A percentile compares a stretch with the other conserved stretches of the same genome.
These are phyloP conservation scores for Metridium senile DNA, from an alignment of 92 coral and sea anemone genomes.

Conservation along the genomic window DNA sequence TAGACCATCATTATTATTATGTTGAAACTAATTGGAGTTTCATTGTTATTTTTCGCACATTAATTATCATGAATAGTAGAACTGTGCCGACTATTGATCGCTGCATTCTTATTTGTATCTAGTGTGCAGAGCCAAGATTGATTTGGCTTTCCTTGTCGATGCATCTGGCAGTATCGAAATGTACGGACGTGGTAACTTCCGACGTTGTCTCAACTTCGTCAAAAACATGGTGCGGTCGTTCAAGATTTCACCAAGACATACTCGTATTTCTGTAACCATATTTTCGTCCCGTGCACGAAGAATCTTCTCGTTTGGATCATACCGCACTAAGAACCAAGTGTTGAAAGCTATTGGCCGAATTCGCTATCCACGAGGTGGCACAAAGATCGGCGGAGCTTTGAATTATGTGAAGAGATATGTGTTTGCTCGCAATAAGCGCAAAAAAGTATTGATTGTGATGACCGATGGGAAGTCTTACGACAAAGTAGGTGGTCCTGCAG, in stretches of 20 bases:
- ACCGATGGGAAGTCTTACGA: neutral
- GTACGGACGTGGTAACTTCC: neutral
- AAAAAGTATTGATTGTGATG: neutral
- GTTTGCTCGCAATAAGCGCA: neutral
- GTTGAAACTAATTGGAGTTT: too few species aligned
- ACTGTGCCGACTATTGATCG: too few species aligned
- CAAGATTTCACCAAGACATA: neutral
- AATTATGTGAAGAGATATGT: neutral
- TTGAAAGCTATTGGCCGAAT: neutral
- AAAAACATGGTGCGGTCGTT: neutral
- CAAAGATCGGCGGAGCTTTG: neutral
- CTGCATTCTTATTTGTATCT: too few species aligned
- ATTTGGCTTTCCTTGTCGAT: neutral
- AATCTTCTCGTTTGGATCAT: neutral
- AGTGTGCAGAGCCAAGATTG: neutral
- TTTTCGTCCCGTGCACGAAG: neutral
- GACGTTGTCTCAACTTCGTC: neutral
- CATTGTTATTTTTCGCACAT: too few species aligned
- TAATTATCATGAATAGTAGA: too few species aligned
- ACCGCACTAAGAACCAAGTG: neutral
- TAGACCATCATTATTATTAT: too few species aligned
- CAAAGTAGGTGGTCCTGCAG: neutral
- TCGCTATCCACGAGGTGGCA: neutral
- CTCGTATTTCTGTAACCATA: neutral
- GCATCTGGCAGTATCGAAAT: neutral